A percentile compares a stretch with the other conserved stretches of the same genome.
phyloP scores from a whole-genome alignment of 2,113 vertebrate species.

The Amia ocellicauda region DNA sequence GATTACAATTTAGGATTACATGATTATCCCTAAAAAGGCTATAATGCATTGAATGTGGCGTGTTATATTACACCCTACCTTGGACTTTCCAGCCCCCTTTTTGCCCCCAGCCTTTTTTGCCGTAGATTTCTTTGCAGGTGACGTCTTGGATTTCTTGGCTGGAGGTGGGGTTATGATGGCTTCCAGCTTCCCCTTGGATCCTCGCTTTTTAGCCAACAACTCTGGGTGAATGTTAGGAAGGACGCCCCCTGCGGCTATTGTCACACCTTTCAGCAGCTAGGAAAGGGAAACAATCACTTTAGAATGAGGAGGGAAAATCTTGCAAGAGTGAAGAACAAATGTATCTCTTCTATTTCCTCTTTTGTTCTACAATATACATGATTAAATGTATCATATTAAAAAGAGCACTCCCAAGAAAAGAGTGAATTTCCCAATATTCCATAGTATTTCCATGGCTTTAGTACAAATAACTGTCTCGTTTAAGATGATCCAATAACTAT shows the following conservation, averaged over 20 bases:
- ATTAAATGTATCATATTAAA: too few species aligned
- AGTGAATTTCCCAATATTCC: too few species aligned
- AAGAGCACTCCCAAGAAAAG: too few species aligned
- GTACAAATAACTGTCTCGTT: too few species aligned
- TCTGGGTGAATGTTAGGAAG: constrained; percentile 97
- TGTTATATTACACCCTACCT: constrained; percentile 61
- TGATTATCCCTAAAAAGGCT: too few species aligned
- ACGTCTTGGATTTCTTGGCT: constrained; percentile 83
- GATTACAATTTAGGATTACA: too few species aligned
- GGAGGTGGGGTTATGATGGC: constrained; percentile 85
- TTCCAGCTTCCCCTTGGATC: constrained; percentile 92
- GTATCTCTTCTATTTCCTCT: too few species aligned
- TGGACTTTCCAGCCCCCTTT: constrained; percentile 78
- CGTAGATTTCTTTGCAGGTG: constrained; percentile 76
- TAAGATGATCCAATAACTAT: too few species aligned
- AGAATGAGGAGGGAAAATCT: too few species aligned
- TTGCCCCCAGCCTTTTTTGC: constrained; percentile 77
- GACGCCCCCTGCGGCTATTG: constrained; percentile 94
- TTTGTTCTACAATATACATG: too few species aligned
- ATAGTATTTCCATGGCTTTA: too few species aligned
- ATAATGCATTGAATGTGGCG: neutral
- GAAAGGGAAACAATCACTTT: constrained; percentile 14
- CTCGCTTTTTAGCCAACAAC: constrained; percentile 91
- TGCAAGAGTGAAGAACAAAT: too few species aligned
- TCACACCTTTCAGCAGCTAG: constrained; percentile 93